Evolutionary conservation across 2,888 invertebrate species (phyloP), one percentile per base, ranked within the genome.

Genomic region (Tetranychus truncatus): DNA sequence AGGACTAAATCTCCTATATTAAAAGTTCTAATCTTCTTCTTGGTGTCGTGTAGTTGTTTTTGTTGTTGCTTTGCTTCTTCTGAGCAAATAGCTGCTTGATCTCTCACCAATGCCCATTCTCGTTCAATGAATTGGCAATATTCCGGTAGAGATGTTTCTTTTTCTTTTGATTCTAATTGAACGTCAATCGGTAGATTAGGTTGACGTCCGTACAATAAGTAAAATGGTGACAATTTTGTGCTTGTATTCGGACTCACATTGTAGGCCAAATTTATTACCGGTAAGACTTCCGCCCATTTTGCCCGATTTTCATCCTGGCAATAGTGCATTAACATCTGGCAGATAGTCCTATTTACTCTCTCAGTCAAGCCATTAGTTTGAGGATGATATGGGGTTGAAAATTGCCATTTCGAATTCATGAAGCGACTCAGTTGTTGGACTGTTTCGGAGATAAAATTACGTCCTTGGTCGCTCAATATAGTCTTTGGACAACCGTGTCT

Each of bases 261-360:
- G n/a, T 76, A 75, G 1, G 71, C 73, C 45, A 73, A 75, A 1
- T 71, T 74, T 6, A 74, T 55, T 71, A 74, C 73, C 9, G 74
- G 75, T 55, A 77, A 21, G 4, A 76, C 18, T 6, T 24, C 21
- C 34, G 71, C 74, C 77, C 77, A 15, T 76, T 34, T 55, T 46
- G 65, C 45, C 73, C 66, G 15, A 72, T 66, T 18, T 11, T 21
- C 21, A 21, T 21, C 21, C 11, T 74, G 66, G 18, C 75, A 24
- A 72, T 77, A 77, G 46, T 74, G 69, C 6, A 45, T 67, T 11
- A 76, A n/a, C 71, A 77, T 74, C 6, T 44, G n/a, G 6, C 46
- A 65, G 1, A 77, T 20, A 9, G 34, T 72, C 72, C 45, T 18
- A 72, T 72, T 21, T n/a, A 24, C 9, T 24, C 72, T 21, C 45